A percentile compares a stretch with the other conserved stretches of the same genome.
Conservation (phyloP, 1,140 invertebrate genomes). For the Bombyx mandarina region DNA sequence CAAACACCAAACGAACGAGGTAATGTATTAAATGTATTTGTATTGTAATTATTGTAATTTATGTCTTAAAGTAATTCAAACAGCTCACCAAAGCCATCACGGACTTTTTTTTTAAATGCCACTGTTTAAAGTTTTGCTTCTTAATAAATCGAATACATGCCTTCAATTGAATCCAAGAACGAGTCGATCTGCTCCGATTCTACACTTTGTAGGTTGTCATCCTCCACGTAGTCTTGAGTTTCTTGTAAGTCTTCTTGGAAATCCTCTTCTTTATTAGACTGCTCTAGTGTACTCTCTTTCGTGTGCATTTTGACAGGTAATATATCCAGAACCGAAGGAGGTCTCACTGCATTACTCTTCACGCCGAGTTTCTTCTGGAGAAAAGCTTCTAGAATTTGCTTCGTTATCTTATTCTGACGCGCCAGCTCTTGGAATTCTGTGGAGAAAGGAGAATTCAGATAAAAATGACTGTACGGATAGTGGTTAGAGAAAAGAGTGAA, state of each 20-base stretch:
- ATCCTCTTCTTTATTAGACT: conserved; percentile 10
- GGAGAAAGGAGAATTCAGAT: conserved; percentile 64
- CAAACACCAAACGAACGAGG: too few relatives aligned
- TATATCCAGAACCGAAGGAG: conserved; percentile 75
- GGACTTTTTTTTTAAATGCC: too few relatives aligned
- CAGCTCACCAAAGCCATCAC: too few relatives aligned
- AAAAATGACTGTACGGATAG: conserved; percentile 61
- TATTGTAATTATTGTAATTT: too few relatives aligned
- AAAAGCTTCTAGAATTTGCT: conserved; percentile 79
- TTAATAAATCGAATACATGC: conserved; percentile 23
- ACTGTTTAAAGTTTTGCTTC: too few relatives aligned
- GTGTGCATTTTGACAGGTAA: conserved; percentile 57
- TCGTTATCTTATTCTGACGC: conserved; percentile 79
- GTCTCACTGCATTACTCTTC: conserved; percentile 56
- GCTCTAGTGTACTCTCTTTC: conserved; percentile 29
- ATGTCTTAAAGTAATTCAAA: too few relatives aligned
- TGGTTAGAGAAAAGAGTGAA: conserved; percentile 22
- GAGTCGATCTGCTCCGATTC: conserved; percentile 75
- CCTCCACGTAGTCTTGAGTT: conserved; percentile 28
- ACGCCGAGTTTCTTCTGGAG: conserved; percentile 74
- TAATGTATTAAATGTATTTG: too few relatives aligned
- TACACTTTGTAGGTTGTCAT: conserved; percentile 74
- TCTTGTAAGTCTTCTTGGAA: conserved; percentile 19
- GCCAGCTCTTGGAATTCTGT: conserved; percentile 74
- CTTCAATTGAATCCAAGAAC: conserved; percentile 44